Evolutionary conservation across 2,113 vertebrate species (phyloP), one percentile per base, ranked within the genome.

Genomic region (Pedetes capensis): DNA sequence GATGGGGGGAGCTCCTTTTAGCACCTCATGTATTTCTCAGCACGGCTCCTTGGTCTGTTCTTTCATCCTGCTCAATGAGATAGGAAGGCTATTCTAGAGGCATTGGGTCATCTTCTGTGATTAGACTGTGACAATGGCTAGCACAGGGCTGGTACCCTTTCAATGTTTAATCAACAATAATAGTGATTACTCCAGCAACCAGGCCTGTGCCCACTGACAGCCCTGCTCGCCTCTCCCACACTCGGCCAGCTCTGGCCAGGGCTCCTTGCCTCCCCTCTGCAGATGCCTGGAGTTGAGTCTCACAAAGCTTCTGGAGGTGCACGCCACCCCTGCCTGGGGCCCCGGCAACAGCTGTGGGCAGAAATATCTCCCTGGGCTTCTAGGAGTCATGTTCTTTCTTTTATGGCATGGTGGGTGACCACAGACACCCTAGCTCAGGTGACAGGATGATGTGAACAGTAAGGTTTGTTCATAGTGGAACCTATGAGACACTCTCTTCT

Each of bases 81-180:
- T 1, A 82, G 23, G n/a, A 37, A 68, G 4, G 59, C 22, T 75
- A 66, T 74, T 84, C 44, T 25, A 23, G 81, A 75, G 34, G 37
- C 10, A 3, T 29, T 79, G 34, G 47, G 39, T 59, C 37, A 13
- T 44, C 59, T 89, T 72, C 42, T 44, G 7, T 2, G 53, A 51
- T 37, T 95, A 49, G 76, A 63, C 42, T 69, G 42, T 74, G 72
- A 88, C 87, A 81, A 55, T 34, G 57, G 51, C 82, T 88, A 53
- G 61, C 39, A 89, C 32, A 27, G 49, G 68, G 72, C 63, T 94
- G 72, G 10, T 27, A 78, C 42, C 64, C 89, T 42, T 42, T 91
- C 63, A 80, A 81, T 89, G 92, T 87, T 93, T 95, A 97, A 95
- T 72, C 90, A 91, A 3, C 29, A 72, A 86, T 91, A 94, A 66